Evolutionary conservation across 2,113 vertebrate species (phyloP), one percentile per base, ranked within the genome.

Genomic region (Reinhardtius hippoglossoides): DNA sequence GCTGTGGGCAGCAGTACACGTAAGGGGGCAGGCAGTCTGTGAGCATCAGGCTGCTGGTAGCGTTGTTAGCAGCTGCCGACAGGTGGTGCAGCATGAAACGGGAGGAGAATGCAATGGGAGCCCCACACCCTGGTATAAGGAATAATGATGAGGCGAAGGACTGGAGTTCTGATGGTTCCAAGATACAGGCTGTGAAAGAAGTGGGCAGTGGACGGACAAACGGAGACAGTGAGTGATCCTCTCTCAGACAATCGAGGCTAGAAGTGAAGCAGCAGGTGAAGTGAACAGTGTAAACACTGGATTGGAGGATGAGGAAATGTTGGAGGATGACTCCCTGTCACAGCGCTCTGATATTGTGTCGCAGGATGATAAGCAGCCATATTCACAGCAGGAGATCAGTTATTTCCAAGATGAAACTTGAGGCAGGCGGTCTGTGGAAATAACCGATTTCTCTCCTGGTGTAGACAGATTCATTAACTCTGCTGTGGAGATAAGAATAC

Each of bases 381-480:
- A 63, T 63, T 44, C 21, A 56, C 54, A 13, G n/a, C 8, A 23
- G n/a, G 40, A 63, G 35, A 63, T 63, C 7, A 21, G 35, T 44
- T 63, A 63, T 63, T 42, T 8, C 24, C 27, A 9, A 20, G 27
- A 60, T 20, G 27, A 60, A 60, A 60, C 58, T 20, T 35, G 27
- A 10, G 8, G 27, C 9, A 31, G 24, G 56, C 56, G 21, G 26
- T n/a, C 27, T 60, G 58, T 35, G 27, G 58, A 37, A 54, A 60
- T 20, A 60, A n/a, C 27, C 2, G 24, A 60, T 60, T 35, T 60
- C 2, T 31, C 15, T 31, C 57, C 58, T 20, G 27, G 57, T 59
- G 56, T 26, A 59, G 57, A 59, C 24, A 59, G 24, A 59, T 59
- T 59, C 18, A 62, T 40, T 62, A n/a, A 62, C n/a, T 62, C 9